phyloP scores from a whole-genome alignment of 2,797 vertebrate species.

The Aulostomus chinensis region DNA sequence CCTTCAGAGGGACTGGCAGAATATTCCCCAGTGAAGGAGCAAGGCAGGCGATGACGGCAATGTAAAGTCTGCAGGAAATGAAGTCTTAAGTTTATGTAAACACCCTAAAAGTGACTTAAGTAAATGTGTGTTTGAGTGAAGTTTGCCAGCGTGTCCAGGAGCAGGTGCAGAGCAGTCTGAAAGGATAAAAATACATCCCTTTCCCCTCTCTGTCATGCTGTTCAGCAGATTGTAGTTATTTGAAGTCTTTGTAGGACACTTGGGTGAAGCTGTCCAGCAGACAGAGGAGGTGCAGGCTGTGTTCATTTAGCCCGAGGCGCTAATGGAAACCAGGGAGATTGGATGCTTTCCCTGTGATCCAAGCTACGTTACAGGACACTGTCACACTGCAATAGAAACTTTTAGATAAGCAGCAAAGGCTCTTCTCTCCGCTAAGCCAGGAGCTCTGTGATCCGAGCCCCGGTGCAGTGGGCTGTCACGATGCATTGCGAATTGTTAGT shows the following conservation, averaged over 20 bases:
- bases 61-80: too few species aligned
- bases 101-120: too few species aligned
- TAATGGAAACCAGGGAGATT: slow-evolving; percentile 35
- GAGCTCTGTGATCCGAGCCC: slow-evolving; percentile 30
- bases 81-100: too few species aligned
- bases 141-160: not conserved
- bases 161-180: slow-evolving; percentile 16
- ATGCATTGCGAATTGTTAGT: slow-evolving; percentile 23
- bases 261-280: slow-evolving; percentile 12
- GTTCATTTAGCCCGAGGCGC: slow-evolving; percentile 40
- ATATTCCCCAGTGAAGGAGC: too few species aligned
- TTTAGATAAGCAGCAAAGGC: too few species aligned
- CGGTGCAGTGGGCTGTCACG: not conserved
- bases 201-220: not conserved
- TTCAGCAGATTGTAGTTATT: slow-evolving; percentile 21
- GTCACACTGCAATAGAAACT: too few species aligned
- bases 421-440: slow-evolving; percentile 30
- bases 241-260: slow-evolving; percentile 49
- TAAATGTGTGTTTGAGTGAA: not conserved
- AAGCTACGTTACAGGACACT: slow-evolving; percentile 26
- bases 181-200: slow-evolving; percentile 16
- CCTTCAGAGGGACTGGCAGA: too few species aligned
- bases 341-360: slow-evolving; percentile 43
- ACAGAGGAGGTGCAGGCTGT: not conserved
- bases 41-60: too few species aligned